phyloP scores from a whole-genome alignment of 2,797 vertebrate genomes.

The Spinus olivaceus region DNA sequence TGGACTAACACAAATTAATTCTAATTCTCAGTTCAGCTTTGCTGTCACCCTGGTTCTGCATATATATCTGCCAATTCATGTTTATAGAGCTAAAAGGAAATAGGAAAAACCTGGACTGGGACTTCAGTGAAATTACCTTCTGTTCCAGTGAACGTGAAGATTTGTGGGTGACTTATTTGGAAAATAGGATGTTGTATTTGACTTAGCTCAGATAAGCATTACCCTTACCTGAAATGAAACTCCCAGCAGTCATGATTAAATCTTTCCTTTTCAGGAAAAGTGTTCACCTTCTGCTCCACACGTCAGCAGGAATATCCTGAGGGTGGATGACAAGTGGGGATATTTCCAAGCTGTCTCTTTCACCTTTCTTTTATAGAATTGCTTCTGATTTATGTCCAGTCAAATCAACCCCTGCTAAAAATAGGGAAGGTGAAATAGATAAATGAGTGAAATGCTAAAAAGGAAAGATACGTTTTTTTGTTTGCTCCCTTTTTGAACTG shows the following conservation, averaged over 20 bases:
- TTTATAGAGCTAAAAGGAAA: neutral
- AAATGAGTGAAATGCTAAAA: neutral
- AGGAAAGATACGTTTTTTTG: neutral
- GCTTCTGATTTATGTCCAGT: neutral
- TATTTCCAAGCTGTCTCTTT: neutral
- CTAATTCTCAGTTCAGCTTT: neutral
- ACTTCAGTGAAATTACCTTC: neutral
- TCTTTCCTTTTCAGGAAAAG: neutral
- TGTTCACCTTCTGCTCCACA: neutral
- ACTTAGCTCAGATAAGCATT: neutral
- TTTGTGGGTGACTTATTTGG: constrained; percentile 1
- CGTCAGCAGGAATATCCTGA: neutral
- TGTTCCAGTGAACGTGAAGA: neutral
- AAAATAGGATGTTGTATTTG: neutral
- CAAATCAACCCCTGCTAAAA: neutral
- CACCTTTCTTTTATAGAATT: neutral
- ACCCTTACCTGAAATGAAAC: neutral
- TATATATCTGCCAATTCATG: neutral
- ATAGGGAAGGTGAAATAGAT: neutral
- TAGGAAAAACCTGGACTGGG: neutral
- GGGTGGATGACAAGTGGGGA: neutral
- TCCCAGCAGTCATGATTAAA: neutral
- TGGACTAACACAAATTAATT: neutral
- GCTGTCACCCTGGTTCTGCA: neutral
- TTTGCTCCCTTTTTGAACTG: neutral